These are phyloP conservation scores for Nebria ingens DNA, from an alignment of 1,140 invertebrate genomes.

Conservation along the genomic window DNA sequence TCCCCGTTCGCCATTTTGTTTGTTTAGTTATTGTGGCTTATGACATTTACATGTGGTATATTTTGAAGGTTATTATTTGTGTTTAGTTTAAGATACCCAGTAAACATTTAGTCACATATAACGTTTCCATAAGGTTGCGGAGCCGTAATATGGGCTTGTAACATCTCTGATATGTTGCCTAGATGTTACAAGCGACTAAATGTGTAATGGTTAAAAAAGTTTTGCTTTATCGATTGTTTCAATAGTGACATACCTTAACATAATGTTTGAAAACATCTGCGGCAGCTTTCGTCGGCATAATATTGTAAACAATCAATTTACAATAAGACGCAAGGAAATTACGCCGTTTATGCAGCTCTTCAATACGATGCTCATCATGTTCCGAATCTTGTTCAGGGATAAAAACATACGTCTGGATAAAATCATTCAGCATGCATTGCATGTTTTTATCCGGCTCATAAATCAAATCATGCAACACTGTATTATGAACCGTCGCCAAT, in stretches of 20 bases:
- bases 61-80: no score
- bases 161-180: no score
- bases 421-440: slow-evolving; percentile 75
- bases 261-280: slow-evolving; percentile 96
- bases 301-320: slow-evolving; percentile 96
- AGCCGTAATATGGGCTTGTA: no score
- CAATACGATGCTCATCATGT: slow-evolving; percentile 89
- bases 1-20: no score
- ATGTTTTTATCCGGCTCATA: slow-evolving; percentile 73
- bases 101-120: no score
- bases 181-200: no score
- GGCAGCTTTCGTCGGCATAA: slow-evolving; percentile 83
- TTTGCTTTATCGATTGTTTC: background rate
- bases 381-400: slow-evolving; percentile 30
- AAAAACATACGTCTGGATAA: slow-evolving; percentile 92
- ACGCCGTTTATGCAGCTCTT: slow-evolving; percentile 89
- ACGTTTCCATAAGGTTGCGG: no score
- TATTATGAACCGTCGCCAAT: slow-evolving; percentile 41
- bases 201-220: no score
- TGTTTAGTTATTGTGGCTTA: no score
- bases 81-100: no score
- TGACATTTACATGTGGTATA: no score
- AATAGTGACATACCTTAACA: slow-evolving; percentile 62
- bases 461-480: slow-evolving; percentile 59
- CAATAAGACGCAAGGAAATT: slow-evolving; percentile 95